Conservation (phyloP, 1,140 invertebrate genomes). For the Pantala flavescens region DNA sequence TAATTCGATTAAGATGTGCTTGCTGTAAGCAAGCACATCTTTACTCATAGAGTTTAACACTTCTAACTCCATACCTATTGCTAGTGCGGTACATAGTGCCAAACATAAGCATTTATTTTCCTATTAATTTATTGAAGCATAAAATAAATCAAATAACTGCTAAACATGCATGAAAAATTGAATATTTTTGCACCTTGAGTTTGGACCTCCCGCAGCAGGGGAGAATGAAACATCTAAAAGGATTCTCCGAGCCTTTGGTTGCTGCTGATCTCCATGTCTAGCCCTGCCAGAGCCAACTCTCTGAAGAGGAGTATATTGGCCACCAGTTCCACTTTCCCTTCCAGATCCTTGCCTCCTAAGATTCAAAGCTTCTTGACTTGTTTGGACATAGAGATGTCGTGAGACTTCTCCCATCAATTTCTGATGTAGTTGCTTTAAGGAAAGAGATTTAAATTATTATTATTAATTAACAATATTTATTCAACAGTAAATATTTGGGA, state of each 20-base stretch:
- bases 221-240: conserved; percentile 27
- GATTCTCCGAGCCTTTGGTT: conserved; percentile 26
- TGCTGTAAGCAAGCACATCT: too few relatives aligned
- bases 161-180: too few relatives aligned
- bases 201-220: conserved; percentile 11
- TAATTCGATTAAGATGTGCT: too few relatives aligned
- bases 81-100: too few relatives aligned
- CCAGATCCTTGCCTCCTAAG: conserved; percentile 51
- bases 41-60: too few relatives aligned
- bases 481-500: too few relatives aligned
- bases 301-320: conserved; percentile 38
- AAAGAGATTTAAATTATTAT: conserved; percentile 21
- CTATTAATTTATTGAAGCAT: too few relatives aligned
- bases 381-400: conserved; percentile 60
- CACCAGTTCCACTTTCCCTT: conserved; percentile 31
- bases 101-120: too few relatives aligned
- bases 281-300: conserved; percentile 33
- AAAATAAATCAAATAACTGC: too few relatives aligned
- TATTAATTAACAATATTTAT: too few relatives aligned
- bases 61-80: too few relatives aligned
- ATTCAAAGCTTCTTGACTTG: conserved; percentile 43
- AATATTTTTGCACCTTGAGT: background rate
- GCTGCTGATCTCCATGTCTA: background rate
- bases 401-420: conserved; percentile 61
- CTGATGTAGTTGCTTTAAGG: conserved; percentile 50